Percentiles rank a stretch among this genome's conserved stretches.
phyloP scores from a whole-genome alignment of 37 sponge, comb jelly and placozoan species.

The Ianthella basta region DNA sequence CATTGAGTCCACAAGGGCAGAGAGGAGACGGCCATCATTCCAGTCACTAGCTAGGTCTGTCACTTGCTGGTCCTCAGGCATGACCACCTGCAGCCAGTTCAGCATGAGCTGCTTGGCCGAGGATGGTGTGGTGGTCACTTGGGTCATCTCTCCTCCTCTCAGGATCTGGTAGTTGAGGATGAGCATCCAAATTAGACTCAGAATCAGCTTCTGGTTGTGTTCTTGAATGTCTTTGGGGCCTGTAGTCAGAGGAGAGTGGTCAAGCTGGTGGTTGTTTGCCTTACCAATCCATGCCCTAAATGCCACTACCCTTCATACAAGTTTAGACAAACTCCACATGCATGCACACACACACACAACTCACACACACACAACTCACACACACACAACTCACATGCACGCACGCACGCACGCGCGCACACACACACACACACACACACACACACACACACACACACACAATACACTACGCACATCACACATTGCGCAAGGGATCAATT shows the following conservation, averaged over 20 bases:
- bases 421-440: too few relatives aligned
- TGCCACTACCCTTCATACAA: too few relatives aligned
- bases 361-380: too few relatives aligned
- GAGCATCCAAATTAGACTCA: conserved; percentile 78
- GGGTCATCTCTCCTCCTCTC: neutral
- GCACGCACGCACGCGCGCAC: too few relatives aligned
- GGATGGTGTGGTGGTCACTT: conserved; percentile 30
- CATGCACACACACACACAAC: too few relatives aligned
- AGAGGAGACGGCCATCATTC: conserved; percentile 76
- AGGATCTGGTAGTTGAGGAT: conserved; percentile 76
- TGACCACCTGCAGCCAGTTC: conserved; percentile 58
- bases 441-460: too few relatives aligned
- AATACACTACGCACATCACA: too few relatives aligned
- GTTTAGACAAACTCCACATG: too few relatives aligned
- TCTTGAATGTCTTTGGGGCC: conserved; percentile 65
- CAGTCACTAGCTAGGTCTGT: conserved; percentile 47
- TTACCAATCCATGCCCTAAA: neutral
- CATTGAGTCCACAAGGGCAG: conserved; percentile 73
- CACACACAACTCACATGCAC: too few relatives aligned
- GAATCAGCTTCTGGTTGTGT: conserved; percentile 68
- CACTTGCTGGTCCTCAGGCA: conserved; percentile 45
- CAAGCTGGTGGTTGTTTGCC: neutral
- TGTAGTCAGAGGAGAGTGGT: neutral
- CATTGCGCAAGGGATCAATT: too few relatives aligned
- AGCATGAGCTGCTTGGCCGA: conserved; percentile 76